Percentiles rank a stretch among this genome's conserved stretches.
phyloP scores from a whole-genome alignment of 2,888 invertebrate genomes.

The Caenorhabditis japonica region DNA sequence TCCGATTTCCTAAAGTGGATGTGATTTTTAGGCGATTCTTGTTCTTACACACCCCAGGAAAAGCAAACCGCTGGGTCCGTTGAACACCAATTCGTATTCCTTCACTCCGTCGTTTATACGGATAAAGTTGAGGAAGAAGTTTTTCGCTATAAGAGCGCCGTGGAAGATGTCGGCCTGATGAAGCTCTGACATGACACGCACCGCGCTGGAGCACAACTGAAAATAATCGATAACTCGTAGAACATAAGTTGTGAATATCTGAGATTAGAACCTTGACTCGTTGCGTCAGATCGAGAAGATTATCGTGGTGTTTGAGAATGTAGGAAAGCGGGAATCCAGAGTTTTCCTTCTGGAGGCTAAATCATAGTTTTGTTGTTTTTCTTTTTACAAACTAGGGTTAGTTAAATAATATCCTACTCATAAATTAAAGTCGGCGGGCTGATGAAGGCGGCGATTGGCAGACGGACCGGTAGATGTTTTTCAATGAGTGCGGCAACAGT shows the following conservation, averaged over 20 bases:
- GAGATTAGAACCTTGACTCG: constrained; percentile 20
- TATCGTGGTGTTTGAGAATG: constrained; percentile 13
- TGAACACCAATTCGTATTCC: not conserved
- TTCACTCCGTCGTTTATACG: not conserved
- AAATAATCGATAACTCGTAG: not conserved
- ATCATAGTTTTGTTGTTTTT: not conserved
- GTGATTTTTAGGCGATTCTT: too few species aligned
- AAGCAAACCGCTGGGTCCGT: not conserved
- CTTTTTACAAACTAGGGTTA: not conserved
- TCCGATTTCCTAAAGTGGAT: constrained; percentile 11
- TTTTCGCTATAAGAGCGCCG: constrained; percentile 27
- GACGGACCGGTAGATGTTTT: constrained; percentile 34
- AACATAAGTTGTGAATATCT: too few species aligned
- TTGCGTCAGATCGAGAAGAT: constrained; percentile 29
- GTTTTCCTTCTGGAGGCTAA: constrained; percentile 5
- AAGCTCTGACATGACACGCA: constrained; percentile 42
- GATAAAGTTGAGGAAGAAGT: constrained; percentile 24
- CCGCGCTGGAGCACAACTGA: constrained; percentile 32
- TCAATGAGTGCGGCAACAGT: not conserved
- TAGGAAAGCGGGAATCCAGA: constrained; percentile 22
- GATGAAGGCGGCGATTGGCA: constrained; percentile 37
- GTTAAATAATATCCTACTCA: too few species aligned
- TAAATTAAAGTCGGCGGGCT: constrained; percentile 28
- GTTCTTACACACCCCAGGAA: too few species aligned
- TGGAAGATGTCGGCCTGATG: constrained; percentile 32